Base-by-base conservation (phyloP, 1,140 invertebrate genomes). In the Eufriesea mexicana region DNA sequence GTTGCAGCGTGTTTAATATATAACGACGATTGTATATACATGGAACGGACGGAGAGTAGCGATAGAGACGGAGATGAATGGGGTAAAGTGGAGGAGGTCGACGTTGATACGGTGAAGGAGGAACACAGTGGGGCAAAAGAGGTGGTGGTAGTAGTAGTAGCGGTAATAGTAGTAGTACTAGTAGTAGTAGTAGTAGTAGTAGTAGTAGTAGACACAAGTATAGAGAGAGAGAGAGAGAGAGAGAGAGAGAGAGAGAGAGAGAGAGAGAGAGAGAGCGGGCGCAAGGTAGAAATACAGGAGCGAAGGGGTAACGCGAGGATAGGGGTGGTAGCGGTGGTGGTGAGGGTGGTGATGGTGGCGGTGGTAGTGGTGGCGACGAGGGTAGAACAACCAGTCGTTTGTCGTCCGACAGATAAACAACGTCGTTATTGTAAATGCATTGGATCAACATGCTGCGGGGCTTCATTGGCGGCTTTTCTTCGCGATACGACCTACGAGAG, bases 381-480 rank as follows among this genome's bases (percentile, higher is more conserved):
- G 28, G 67, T 59, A 51, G 79, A 89, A 89, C 89, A 85, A 66
- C 79, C 82, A 88, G 89, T 87, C 89, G 89, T 85, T 89, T 90
- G 89, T 90, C 89, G 89, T 90, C 78, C 73, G 85, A 89, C 87
- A 84, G 86, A 90, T 90, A 90, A 90, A 90, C 89, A 90, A 90
- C 85, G 89, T 90, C 89, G 89, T 90, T 90, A 90, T 90, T 90
- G 89, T 90, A 90, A 90, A 90, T 90, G 87, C 85, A 90, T 85
- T 90, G 85, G 83, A 89, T 89, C 89, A 90, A 90, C 89, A 90
- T 82, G 84, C 89, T 90, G 85, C 87, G 76, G 89, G 87, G 89
- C 89, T 90, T 87, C 89, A 90, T 90, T 89, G 83, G 89, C 86
- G 86, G 89, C 81, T 88, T 89, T 87, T 89, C 88, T 89, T 89